Evolutionary conservation across 2,113 vertebrate species (phyloP).

Genomic region (Plectropomus leopardus): DNA sequence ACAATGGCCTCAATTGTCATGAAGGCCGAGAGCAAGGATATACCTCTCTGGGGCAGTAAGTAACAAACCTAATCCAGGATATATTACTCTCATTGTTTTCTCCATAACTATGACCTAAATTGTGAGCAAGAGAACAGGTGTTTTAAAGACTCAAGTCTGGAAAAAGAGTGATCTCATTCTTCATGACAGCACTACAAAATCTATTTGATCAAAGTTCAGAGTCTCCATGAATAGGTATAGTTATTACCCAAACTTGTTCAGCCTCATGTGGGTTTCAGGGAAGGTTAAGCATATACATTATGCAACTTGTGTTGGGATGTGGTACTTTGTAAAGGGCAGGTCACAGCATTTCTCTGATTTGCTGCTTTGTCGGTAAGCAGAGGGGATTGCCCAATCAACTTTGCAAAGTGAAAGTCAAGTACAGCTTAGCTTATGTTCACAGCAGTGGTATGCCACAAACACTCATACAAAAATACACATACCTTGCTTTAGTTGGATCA

Average conservation of each 20-base stretch:
- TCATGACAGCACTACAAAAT: neutral
- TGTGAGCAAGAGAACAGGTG: neutral
- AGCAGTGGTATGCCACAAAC: neutral
- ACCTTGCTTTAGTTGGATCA: neutral
- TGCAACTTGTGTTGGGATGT: neutral
- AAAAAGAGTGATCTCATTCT: neutral
- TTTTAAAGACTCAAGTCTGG: neutral
- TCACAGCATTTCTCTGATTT: neutral
- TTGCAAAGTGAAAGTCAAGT: neutral
- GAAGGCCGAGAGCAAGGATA: slow-evolving; percentile 98
- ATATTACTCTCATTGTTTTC: neutral
- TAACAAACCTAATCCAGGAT: slow-evolving; percentile 51
- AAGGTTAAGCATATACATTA: neutral
- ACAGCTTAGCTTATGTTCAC: neutral
- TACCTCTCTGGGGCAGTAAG: slow-evolving; percentile 99
- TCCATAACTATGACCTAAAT: neutral
- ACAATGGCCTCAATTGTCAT: slow-evolving; percentile 98
- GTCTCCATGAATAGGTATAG: neutral
- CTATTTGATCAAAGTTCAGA: neutral
- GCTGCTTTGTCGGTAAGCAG: neutral
- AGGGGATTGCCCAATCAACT: neutral
- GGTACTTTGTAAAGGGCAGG: neutral
- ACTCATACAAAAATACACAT: neutral
- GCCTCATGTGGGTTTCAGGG: neutral
- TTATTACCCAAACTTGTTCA: neutral